Conservation (phyloP, 2,888 invertebrate species). For the Empis stercorea region DNA sequence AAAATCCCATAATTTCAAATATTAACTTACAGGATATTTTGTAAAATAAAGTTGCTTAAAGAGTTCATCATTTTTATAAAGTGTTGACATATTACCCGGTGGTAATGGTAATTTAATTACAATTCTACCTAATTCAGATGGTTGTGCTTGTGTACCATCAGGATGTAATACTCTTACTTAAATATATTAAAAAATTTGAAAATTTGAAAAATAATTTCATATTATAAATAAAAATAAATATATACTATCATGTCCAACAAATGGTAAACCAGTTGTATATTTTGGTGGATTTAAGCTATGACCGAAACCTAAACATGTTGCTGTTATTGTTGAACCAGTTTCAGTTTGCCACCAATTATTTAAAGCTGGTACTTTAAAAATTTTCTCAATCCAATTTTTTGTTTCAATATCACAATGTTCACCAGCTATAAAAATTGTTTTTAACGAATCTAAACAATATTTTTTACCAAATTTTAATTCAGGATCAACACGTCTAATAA, state of each 20-base stretch:
- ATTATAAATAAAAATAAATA: constrained; percentile 7
- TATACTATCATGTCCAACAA: constrained; percentile 78
- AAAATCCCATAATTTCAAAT: too few species aligned
- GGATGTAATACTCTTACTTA: constrained; percentile 51
- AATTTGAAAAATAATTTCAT: background rate
- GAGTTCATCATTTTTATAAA: constrained; percentile 68
- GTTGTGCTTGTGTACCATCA: constrained; percentile 55
- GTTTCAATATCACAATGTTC: constrained; percentile 91
- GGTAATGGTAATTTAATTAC: constrained; percentile 76
- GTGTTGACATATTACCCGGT: constrained; percentile 73
- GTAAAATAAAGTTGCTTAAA: constrained; percentile 74
- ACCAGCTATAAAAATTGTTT: constrained; percentile 71
- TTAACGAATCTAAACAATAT: constrained; percentile 57
- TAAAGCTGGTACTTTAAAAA: constrained; percentile 60
- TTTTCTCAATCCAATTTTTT: constrained; percentile 58
- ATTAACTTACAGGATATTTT: constrained; percentile 57
- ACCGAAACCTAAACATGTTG: constrained; percentile 66
- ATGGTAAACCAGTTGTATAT: constrained; percentile 70
- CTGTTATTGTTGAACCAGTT: constrained; percentile 80
- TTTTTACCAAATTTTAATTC: constrained; percentile 52
- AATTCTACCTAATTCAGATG: constrained; percentile 70
- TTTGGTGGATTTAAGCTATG: constrained; percentile 57
- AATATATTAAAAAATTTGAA: constrained; percentile 14
- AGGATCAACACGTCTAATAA: constrained; percentile 67
- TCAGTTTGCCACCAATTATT: constrained; percentile 99